Base-by-base conservation (phyloP, 2,113 vertebrate species). In the Entelurus aequoreus region DNA sequence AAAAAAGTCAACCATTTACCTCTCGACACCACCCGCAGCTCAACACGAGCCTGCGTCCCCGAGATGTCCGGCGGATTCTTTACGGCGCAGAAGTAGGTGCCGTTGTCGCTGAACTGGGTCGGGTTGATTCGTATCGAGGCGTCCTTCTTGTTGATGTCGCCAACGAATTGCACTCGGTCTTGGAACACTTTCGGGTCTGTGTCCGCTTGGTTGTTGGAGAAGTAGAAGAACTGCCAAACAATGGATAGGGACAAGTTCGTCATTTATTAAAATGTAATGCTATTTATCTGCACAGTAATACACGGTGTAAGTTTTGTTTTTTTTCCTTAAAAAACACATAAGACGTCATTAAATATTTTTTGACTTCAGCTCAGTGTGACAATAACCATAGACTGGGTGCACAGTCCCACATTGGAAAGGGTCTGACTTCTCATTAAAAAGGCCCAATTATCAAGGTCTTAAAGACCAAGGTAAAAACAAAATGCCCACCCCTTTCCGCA, bases 91-190 rank as follows among this genome's bases (percentile, higher is more conserved):
- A 87, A 85, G 62, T 92, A 98, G 35, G 95, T 96, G 48, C 96
- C 95, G 6, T 98, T 98, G 89, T 97, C 94, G 5, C 76, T 91
- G 77, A 95, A 97, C 75, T 93, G 92, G 73, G 91, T 88, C 7
- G 94, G 93, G 16, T 83, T 86, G 79, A 96, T 89, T 65, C 87
- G 91, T 75, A 99, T 94, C 0, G 96, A 98, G 1, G 86, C 94
- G 58, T 98, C 95, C 77, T 91, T 93, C 85, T 93, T 96, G 87
- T 94, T 94, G 19, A 99, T 87, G 80, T 98, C 93, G 59, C 95
- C 95, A 9, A 92, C 89, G 86, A 95, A 99, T 58, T 85, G 85
- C 49, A 94, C 78, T 7, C 94, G 85, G 59, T 90, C 89, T 75
- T 93, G 92, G 75, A 96, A 96, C 36, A 88, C 91, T 0, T 64